A percentile compares a stretch with the other conserved stretches of the same genome.
Conservation (phyloP, 2,888 invertebrate genomes). For the Emmelina monodactyla region DNA sequence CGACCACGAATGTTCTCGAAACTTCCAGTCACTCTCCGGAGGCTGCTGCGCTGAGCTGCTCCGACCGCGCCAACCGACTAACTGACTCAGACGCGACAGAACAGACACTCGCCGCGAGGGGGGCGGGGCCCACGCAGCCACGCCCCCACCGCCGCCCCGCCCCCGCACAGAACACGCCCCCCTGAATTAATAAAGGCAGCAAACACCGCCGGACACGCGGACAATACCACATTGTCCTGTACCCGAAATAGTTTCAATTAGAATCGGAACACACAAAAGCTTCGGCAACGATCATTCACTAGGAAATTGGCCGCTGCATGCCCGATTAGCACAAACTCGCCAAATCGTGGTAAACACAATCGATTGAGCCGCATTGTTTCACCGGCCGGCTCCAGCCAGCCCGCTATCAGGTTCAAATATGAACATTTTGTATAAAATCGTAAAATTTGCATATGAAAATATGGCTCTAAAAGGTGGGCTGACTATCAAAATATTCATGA, state of each 20-base stretch:
- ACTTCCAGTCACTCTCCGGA: constrained; percentile 23
- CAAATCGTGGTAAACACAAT: too few species aligned
- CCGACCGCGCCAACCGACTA: constrained; percentile 47
- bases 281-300: constrained; percentile 44
- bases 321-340: constrained; percentile 21
- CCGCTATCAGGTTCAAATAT: too few species aligned
- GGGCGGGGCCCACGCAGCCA: constrained; percentile 21
- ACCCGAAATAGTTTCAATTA: constrained; percentile 66
- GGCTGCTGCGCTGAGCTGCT: constrained; percentile 43
- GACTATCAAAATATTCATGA: too few species aligned
- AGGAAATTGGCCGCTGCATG: constrained; percentile 52
- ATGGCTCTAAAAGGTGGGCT: too few species aligned
- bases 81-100: constrained; percentile 21
- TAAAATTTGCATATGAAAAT: too few species aligned
- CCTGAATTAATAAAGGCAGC: constrained; percentile 64
- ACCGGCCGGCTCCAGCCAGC: too few species aligned
- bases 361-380: too few species aligned
- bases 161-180: constrained; percentile 37
- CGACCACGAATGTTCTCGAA: too few species aligned
- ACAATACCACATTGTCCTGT: constrained; percentile 61
- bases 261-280: constrained; percentile 59
- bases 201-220: constrained; percentile 63
- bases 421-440: too few species aligned
- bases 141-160: background rate
- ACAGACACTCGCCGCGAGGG: constrained; percentile 33